Conservation (phyloP, 2,797 vertebrate species). For the Chiroxiphia lanceolata region DNA sequence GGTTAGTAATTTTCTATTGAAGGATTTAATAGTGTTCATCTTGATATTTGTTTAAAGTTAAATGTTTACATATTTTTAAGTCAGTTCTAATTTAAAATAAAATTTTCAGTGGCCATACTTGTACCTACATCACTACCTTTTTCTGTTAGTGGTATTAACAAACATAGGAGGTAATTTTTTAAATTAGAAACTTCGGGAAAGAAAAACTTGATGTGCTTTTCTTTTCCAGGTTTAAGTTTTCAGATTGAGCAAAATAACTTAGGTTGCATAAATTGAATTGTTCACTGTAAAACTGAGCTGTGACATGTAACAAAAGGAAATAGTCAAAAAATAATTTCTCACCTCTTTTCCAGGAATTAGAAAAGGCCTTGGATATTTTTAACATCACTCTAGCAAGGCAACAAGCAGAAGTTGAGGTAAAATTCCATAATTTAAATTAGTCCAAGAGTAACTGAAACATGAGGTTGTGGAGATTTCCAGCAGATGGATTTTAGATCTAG, state of each 20-base stretch:
- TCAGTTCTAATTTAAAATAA: neutral
- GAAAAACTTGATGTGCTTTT: neutral
- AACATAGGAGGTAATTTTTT: neutral
- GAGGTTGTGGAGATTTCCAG: neutral
- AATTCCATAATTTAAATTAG: neutral
- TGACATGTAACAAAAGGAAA: neutral
- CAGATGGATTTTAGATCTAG: neutral
- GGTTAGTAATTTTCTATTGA: constrained; percentile 74
- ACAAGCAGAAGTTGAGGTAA: constrained; percentile 97
- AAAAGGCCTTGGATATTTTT: constrained; percentile 93
- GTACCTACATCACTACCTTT: neutral
- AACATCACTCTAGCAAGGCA: constrained; percentile 96
- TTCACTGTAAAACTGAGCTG: neutral
- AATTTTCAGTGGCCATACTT: neutral
- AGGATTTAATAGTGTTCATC: neutral
- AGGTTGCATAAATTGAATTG: neutral
- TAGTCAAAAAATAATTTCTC: neutral
- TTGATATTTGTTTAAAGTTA: neutral
- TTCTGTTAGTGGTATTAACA: neutral
- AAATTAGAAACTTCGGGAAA: neutral
- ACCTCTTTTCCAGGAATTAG: constrained; percentile 80
- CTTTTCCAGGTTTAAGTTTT: neutral
- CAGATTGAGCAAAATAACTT: neutral
- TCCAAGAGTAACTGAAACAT: neutral
- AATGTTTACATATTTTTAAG: neutral